Evolutionary conservation across 2,113 vertebrate genomes (phyloP).

Genomic region (Coreoperca whiteheadi): DNA sequence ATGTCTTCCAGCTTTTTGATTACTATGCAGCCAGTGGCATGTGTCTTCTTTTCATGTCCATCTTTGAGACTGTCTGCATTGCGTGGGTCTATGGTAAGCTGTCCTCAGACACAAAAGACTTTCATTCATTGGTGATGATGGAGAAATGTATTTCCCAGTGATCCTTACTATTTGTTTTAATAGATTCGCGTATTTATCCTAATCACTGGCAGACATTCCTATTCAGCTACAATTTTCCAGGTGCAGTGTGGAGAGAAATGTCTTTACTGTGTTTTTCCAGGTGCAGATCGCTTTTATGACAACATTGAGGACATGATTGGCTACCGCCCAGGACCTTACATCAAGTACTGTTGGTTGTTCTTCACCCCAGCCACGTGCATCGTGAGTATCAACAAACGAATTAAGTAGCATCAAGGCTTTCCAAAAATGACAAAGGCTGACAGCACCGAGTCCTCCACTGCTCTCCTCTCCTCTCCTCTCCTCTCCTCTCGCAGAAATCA

Average conservation of each 20-base stretch:
- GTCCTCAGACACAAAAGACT: not conserved
- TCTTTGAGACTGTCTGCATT: conserved; percentile 93
- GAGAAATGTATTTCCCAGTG: not conserved
- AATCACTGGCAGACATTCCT: not conserved
- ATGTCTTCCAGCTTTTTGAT: conserved; percentile 96
- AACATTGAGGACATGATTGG: conserved; percentile 97
- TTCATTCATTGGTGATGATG: not conserved
- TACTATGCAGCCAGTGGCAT: conserved; percentile 96
- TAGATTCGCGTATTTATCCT: not conserved
- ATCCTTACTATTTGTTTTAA: not conserved
- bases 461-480: not conserved
- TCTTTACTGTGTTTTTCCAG: conserved; percentile 72
- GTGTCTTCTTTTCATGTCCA: conserved; percentile 94
- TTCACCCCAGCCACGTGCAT: conserved; percentile 91
- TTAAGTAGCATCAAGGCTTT: not conserved
- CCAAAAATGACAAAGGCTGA: conserved; percentile 20
- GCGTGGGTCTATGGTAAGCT: conserved; percentile 94
- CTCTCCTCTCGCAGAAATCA: not conserved
- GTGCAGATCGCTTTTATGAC: conserved; percentile 91
- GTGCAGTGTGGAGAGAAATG: not conserved
- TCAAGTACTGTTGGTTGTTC: conserved; percentile 95
- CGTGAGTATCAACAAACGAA: conserved; percentile 82
- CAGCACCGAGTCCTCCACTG: not conserved
- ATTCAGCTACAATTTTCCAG: not conserved
- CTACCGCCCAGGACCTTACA: conserved; percentile 89